Evolutionary conservation across 2,113 vertebrate genomes (phyloP).

Genomic region (Larimichthys polyactis): DNA sequence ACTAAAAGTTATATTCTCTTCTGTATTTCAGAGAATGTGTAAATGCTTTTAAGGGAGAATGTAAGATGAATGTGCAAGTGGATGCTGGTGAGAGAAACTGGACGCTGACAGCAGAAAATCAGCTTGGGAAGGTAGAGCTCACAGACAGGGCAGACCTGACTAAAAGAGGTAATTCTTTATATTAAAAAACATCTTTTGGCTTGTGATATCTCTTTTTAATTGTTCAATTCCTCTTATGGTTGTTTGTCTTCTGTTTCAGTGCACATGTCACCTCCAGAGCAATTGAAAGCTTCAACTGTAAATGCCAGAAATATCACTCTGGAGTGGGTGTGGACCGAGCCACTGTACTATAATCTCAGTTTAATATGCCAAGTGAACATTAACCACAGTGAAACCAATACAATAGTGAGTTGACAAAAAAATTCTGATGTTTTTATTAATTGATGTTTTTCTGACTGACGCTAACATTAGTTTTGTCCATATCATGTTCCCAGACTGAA

Average conservation of each 20-base stretch:
- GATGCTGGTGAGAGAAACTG: conserved; percentile 54
- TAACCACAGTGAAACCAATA: accelerated
- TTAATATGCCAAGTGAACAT: conserved; percentile 64
- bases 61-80: not conserved
- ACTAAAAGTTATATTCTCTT: not conserved
- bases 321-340: conserved; percentile 59
- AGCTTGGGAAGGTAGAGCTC: conserved; percentile 46
- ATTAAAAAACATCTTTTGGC: not conserved
- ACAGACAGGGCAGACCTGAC: conserved; percentile 48
- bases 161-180: conserved; percentile 56
- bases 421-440: no score
- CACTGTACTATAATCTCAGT: conserved; percentile 26
- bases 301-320: conserved; percentile 61
- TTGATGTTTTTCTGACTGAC: not conserved
- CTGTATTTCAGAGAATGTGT: conserved; percentile 46
- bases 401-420: conserved; percentile 42
- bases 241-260: conserved; percentile 64
- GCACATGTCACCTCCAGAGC: conserved; percentile 52
- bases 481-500: conserved; percentile 28
- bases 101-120: conserved; percentile 71
- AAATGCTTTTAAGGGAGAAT: accelerated
- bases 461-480: not conserved
- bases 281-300: not conserved
- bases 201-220: not conserved
- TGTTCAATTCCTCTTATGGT: not conserved